These are phyloP conservation scores for Eupithecia pulchellata DNA, from an alignment of 2,888 invertebrate species.

Conservation along the genomic window DNA sequence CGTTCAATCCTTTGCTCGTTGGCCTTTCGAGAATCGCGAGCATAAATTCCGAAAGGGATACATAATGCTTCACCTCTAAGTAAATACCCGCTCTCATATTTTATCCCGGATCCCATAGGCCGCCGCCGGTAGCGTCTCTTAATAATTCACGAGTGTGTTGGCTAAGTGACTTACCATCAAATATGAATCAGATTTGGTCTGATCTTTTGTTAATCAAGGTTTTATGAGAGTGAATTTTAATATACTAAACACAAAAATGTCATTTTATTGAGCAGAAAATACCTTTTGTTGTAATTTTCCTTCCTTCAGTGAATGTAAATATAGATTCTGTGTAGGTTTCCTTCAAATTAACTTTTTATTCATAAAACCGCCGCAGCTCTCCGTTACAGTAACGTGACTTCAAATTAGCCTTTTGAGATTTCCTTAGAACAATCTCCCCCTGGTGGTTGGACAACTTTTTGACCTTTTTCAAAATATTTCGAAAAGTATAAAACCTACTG, in stretches of 20 bases:
- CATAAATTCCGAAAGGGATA: conserved; percentile 45
- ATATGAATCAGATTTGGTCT: conserved; percentile 56
- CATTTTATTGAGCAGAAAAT: neutral
- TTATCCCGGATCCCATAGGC: conserved; percentile 44
- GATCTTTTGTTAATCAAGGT: conserved; percentile 54
- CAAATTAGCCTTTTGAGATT: neutral
- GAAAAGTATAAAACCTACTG: too few species aligned
- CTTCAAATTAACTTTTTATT: neutral
- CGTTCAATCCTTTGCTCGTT: conserved; percentile 28
- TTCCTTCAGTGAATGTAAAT: neutral
- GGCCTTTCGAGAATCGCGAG: conserved; percentile 34
- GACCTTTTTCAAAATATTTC: too few species aligned
- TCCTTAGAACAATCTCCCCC: too few species aligned
- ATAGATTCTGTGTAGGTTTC: neutral
- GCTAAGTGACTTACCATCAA: conserved; percentile 55
- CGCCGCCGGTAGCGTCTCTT: conserved; percentile 40
- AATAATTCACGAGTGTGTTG: conserved; percentile 56
- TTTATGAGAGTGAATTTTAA: conserved; percentile 13
- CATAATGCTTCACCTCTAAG: conserved; percentile 41
- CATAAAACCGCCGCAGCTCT: neutral
- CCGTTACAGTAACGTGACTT: neutral
- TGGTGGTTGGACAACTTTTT: too few species aligned
- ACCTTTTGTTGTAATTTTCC: neutral
- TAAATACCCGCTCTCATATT: conserved; percentile 39
- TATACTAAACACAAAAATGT: neutral